Base-by-base conservation (phyloP, 2,888 invertebrate species). In the Drosophila sordidula region DNA sequence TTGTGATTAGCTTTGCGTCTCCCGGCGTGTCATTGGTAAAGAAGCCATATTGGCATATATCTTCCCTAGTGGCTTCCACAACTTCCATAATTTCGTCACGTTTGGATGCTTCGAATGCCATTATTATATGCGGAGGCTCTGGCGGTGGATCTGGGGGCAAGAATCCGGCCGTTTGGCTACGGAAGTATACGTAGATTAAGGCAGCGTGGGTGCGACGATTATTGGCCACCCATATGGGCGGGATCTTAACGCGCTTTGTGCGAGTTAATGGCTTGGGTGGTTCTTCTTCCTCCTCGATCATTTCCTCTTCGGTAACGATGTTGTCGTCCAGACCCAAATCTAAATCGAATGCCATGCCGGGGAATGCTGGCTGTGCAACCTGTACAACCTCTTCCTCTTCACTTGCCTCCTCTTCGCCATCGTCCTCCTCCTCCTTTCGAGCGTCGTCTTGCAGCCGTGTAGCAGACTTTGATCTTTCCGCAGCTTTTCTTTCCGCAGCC, bases 31-130 rank as follows among this genome's bases (percentile, higher is more conserved):
- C 94, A 70, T 93, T 94, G 0, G 95, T 94, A 84, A 95, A 97
- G 91, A 95, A 95, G 0, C 96, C 96, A 80, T 95, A 95, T 36
- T 94, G 92, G 34, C 95, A 92, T 8, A 96, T 90, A 8, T 95
- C 93, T 0, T 93, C 91, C 2, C 87, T 86, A 50, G 93, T 93
- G 5, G 93, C 91, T 14, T 93, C 78, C 76, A 93, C 93, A 3
- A 94, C 88, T 12, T 93, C 92, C 16, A 94, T 91, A 34, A 95
- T 93, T 34, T 95, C 95, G 59, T 93, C 93, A 1, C 95, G 93
- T 89, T 95, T 95, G 86, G 93, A 93, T 4, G 95, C 94, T 47
- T 95, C 95, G 89, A 95, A 96, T 71, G 95, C 93, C 74, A 96
- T 93, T 2, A 94, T 93, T 64, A 95, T 89, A 92, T 95, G 95